phyloP scores from a whole-genome alignment of 2,888 invertebrate species.

The Tenthredo mesomela region DNA sequence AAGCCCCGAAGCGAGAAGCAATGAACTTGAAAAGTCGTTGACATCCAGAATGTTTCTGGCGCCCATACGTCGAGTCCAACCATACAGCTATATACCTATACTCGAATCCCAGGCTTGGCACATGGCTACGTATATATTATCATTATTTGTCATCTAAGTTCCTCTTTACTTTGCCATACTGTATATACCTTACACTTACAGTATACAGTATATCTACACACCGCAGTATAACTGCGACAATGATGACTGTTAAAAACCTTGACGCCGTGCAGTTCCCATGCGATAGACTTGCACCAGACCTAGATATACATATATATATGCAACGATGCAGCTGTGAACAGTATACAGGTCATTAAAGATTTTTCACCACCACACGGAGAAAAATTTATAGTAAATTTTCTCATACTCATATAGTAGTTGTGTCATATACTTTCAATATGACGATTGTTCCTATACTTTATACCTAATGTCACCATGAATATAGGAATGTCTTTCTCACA shows the following conservation, averaged over 20 bases:
- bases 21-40: conserved; percentile 52
- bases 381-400: no score
- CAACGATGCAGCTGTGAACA: neutral
- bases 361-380: neutral
- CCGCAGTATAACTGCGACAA: conserved; percentile 20
- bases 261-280: neutral
- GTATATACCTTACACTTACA: no score
- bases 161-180: conserved; percentile 1
- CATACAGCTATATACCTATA: neutral
- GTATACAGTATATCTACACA: conserved; percentile 21
- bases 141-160: conserved; percentile 45
- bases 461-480: no score
- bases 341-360: conserved; percentile 18
- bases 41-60: conserved; percentile 48
- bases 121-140: conserved; percentile 46
- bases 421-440: no score
- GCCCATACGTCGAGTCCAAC: conserved; percentile 45
- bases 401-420: no score
- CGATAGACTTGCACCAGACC: neutral
- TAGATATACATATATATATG: neutral
- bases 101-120: conserved; percentile 11
- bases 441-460: no score
- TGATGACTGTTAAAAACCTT: conserved; percentile 23
- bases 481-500: no score
- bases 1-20: conserved; percentile 45